phyloP scores from a whole-genome alignment of 2,888 invertebrate genomes.

The Coelopa pilipes region DNA sequence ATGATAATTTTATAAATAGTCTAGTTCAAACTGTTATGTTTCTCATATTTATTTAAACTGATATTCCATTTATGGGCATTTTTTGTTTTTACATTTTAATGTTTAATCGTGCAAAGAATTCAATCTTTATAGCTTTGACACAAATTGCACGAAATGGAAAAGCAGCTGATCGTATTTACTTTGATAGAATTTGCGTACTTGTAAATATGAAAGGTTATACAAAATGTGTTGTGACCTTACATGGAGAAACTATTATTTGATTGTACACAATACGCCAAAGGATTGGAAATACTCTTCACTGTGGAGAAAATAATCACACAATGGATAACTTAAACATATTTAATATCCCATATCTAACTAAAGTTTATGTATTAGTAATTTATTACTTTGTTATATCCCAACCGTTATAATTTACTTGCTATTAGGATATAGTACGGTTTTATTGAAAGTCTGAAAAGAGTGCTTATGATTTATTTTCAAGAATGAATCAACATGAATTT shows the following conservation, averaged over 20 bases:
- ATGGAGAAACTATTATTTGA: constrained; percentile 93
- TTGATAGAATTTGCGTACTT: constrained; percentile 94
- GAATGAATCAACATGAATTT: no score
- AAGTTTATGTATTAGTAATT: no score
- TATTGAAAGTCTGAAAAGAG: no score
- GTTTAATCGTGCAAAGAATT: constrained; percentile 70
- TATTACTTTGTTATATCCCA: no score
- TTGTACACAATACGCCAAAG: constrained; percentile 87
- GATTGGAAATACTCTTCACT: constrained; percentile 89
- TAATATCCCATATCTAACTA: constrained; percentile 52
- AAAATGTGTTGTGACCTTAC: constrained; percentile 99
- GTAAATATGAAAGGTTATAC: constrained; percentile 99
- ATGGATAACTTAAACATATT: constrained; percentile 83
- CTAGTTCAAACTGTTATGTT: no score
- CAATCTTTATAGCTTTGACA: constrained; percentile 93
- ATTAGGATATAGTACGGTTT: no score
- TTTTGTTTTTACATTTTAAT: no score
- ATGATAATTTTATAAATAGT: no score
- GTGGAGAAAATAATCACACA: constrained; percentile 80
- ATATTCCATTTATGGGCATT: no score
- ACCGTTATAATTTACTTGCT: no score
- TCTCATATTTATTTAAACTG: no score
- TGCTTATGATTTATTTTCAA: no score
- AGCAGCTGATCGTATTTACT: constrained; percentile 91
- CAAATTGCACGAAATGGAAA: constrained; percentile 89